Percentiles rank a stretch among this genome's conserved stretches.
These are phyloP conservation scores for Heliothis virescens DNA, from an alignment of 1,140 invertebrate species.

Conservation along the genomic window DNA sequence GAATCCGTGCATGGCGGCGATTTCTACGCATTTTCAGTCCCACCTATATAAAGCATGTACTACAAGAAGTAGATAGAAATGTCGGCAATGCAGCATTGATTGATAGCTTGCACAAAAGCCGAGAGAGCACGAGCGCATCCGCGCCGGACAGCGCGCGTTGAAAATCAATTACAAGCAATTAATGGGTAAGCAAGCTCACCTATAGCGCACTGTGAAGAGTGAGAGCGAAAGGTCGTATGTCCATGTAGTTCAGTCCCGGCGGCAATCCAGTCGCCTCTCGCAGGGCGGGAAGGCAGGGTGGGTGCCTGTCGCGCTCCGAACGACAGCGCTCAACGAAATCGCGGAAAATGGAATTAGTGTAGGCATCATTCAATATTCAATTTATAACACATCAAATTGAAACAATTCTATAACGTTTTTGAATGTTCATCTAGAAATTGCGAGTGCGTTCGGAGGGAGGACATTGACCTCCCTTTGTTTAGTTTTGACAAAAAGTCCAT, in stretches of 20 bases:
- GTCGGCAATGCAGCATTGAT: slow-evolving; percentile 27
- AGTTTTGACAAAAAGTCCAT: slow-evolving; percentile 37
- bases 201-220: slow-evolving; percentile 29
- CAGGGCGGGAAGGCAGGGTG: slow-evolving; percentile 40
- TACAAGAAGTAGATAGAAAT: not conserved
- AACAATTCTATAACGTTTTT: not conserved
- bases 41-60: too few relatives aligned
- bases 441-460: not conserved
- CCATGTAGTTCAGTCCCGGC: slow-evolving; percentile 23
- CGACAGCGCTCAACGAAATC: slow-evolving; percentile 4
- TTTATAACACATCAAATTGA: not conserved
- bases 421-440: not conserved
- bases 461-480: slow-evolving; percentile 21
- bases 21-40: too few relatives aligned
- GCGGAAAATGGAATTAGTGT: slow-evolving; percentile 43
- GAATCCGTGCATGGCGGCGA: too few relatives aligned
- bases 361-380: not conserved
- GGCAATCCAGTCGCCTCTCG: slow-evolving; percentile 33
- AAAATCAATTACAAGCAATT: slow-evolving; percentile 49
- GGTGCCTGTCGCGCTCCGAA: slow-evolving; percentile 1
- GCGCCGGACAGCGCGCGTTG: slow-evolving; percentile 33
- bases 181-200: slow-evolving; percentile 38
- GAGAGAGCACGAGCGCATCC: slow-evolving; percentile 10
- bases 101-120: slow-evolving; percentile 7
- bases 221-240: slow-evolving; percentile 45